Evolutionary conservation across 1,140 invertebrate species (phyloP).

Genomic region (Diabrotica undecimpunctata): DNA sequence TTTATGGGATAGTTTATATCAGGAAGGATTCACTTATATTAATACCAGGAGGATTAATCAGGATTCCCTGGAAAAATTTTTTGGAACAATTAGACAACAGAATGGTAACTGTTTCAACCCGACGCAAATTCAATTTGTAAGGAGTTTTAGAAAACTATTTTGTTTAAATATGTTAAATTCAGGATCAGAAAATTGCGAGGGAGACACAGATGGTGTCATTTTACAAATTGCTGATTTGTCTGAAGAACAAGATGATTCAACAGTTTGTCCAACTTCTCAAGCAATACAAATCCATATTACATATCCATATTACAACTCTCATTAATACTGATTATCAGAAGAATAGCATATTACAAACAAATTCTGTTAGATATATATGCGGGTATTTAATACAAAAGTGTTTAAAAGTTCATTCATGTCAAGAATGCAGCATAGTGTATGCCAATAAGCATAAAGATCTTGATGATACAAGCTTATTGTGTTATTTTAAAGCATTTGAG

Average conservation of each 20-base stretch:
- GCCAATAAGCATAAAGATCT: too few relatives aligned
- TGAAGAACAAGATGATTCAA: background rate
- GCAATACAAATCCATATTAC: too few relatives aligned
- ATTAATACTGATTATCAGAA: too few relatives aligned
- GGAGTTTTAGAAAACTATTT: slow-evolving; percentile 24
- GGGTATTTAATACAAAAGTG: too few relatives aligned
- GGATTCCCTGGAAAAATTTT: slow-evolving; percentile 29
- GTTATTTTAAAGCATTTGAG: too few relatives aligned
- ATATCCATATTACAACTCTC: too few relatives aligned
- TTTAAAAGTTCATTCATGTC: too few relatives aligned
- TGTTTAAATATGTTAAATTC: slow-evolving; percentile 15
- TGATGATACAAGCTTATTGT: too few relatives aligned
- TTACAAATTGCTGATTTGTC: background rate
- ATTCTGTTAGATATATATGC: too few relatives aligned
- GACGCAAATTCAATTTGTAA: slow-evolving; percentile 23
- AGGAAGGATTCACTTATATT: slow-evolving; percentile 5
- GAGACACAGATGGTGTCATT: slow-evolving; percentile 14
- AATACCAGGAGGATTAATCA: slow-evolving; percentile 29
- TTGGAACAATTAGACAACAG: slow-evolving; percentile 14
- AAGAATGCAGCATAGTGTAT: too few relatives aligned
- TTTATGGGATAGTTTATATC: slow-evolving; percentile 20
- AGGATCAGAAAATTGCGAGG: slow-evolving; percentile 10
- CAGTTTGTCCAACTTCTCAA: too few relatives aligned
- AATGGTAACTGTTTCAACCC: slow-evolving; percentile 24
- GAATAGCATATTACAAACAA: too few relatives aligned